These are phyloP conservation scores for Gobio gobio DNA, from an alignment of 2,113 vertebrate species.

Conservation along the genomic window DNA sequence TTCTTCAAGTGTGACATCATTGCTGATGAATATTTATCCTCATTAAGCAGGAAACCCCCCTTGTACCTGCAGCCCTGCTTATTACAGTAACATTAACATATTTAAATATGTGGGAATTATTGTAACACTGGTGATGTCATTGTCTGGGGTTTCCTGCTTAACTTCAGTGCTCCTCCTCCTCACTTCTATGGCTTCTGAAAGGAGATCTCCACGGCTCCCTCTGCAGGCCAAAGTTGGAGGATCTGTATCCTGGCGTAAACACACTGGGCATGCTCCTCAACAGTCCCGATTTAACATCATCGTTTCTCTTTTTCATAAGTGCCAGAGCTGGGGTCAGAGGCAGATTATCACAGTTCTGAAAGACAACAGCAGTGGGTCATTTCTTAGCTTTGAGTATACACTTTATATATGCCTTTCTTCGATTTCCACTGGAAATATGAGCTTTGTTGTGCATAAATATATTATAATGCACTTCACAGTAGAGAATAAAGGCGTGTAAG, in stretches of 20 bases:
- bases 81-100: slow-evolving; percentile 20
- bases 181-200: slow-evolving; percentile 13
- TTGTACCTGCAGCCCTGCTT: not conserved
- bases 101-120: not conserved
- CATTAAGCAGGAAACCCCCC: slow-evolving; percentile 4
- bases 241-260: slow-evolving; percentile 59
- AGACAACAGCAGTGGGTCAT: not conserved
- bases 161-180: slow-evolving; percentile 46
- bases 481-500: too few species aligned
- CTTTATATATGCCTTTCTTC: too few species aligned
- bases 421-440: too few species aligned
- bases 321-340: slow-evolving; percentile 74
- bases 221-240: slow-evolving; percentile 43
- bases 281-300: slow-evolving; percentile 60
- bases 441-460: too few species aligned
- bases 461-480: too few species aligned
- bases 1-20: not conserved
- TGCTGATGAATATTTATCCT: not conserved
- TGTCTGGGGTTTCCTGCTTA: not conserved
- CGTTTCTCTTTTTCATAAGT: slow-evolving; percentile 80
- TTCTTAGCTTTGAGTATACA: not conserved
- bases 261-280: slow-evolving; percentile 49
- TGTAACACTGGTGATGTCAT: slow-evolving; percentile 12
- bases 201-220: slow-evolving; percentile 57
- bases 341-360: slow-evolving; percentile 59